A percentile compares a stretch with the other conserved stretches of the same genome.
These are phyloP conservation scores for Clupea harengus DNA, from an alignment of 2,113 vertebrate genomes.

Conservation along the genomic window DNA sequence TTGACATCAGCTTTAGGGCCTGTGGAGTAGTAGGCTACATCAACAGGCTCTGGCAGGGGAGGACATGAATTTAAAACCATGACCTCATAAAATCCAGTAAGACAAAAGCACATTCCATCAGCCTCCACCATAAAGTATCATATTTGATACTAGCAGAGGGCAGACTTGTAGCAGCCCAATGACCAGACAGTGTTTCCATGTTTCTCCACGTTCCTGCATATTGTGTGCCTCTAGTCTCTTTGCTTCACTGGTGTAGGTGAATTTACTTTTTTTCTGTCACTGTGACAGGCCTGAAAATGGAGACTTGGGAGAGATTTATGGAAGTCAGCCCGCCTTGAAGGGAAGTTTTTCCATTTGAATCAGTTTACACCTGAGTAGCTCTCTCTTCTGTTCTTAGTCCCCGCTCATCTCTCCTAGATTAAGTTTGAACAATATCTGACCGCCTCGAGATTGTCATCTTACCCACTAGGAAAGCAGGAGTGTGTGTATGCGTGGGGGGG, in stretches of 20 bases:
- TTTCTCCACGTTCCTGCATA: neutral
- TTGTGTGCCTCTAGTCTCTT: neutral
- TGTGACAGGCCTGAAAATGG: neutral
- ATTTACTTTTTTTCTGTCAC: neutral
- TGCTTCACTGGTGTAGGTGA: neutral
- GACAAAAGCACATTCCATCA: neutral
- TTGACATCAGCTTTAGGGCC: neutral
- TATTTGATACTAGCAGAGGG: neutral
- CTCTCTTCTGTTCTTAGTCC: neutral
- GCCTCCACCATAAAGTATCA: neutral
- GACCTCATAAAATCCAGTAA: neutral
- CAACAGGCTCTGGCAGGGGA: neutral
- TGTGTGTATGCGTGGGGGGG: neutral
- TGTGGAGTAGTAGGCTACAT: neutral
- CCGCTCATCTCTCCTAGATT: slow-evolving; percentile 33
- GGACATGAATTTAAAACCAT: neutral
- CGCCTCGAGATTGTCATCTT: slow-evolving; percentile 17
- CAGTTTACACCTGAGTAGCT: neutral
- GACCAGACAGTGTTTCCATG: neutral
- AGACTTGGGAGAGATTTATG: neutral
- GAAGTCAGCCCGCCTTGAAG: neutral
- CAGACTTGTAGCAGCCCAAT: neutral
- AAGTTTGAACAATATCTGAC: slow-evolving; percentile 47
- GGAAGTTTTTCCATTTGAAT: neutral
- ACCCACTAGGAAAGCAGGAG: slow-evolving; percentile 43